Evolutionary conservation across 2,888 invertebrate species (phyloP), one percentile per base, ranked within the genome.

Genomic region (Agonum fuliginosum): DNA sequence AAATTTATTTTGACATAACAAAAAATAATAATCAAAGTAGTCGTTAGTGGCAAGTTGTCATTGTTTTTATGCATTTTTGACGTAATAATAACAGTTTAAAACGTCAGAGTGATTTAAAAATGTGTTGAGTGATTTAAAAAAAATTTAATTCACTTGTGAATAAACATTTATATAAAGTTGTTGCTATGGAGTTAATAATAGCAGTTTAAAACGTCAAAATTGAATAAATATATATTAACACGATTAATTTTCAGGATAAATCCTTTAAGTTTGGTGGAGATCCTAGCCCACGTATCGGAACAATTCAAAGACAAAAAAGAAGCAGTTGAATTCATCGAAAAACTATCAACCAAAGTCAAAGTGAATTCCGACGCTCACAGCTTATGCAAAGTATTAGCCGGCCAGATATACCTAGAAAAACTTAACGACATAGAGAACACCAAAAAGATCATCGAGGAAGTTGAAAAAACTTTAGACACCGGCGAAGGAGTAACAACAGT

Each of bases 401-500:
- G 95, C 0, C 94, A 96, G 84, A 91, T 96, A 37, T 90, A 93
- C 81, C 87, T 96, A 19, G 93, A 94, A 80, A 91, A 94, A 83
- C 87, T 95, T 0, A 93, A 94, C 70, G 94, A 96, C 84, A 88
- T 94, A 80, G 94, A 93, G 51, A 88, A 92, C 10, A 93, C 95
- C 0, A 95, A 95, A 89, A 93, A 93, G 84, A 92, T 97, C 51
- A 95, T 98, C 46, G 96, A 96, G 81, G 94, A 96, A 81, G 91
- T 97, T 8, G 95, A 96, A 82, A 91, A 91, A 20, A 91, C 95
- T 12, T 87, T 99, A 12, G 97, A 97, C 82, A 94, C 94, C 81
- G 93, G 96, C 0, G 97, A 98, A 84, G 97, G 97, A 22, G 93
- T 98, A 1, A 97, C 97, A 0, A 90, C 96, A 0, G 97, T 98